Base-by-base conservation (phyloP, 2,113 vertebrate species). In the Onychorhynchus coronatus region DNA sequence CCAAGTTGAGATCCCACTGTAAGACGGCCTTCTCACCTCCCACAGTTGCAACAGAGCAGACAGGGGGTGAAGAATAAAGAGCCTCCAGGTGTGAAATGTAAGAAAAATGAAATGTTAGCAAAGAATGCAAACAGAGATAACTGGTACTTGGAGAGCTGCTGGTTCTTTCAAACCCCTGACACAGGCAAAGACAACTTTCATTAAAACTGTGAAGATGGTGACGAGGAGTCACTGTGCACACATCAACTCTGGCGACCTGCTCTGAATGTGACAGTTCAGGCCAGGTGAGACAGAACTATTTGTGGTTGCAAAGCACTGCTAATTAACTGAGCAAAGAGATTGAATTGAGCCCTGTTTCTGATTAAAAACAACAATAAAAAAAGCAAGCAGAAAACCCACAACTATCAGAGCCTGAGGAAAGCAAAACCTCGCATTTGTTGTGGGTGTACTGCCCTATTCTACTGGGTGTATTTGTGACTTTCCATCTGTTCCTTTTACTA, bases 101-200 rank as follows among this genome's bases (percentile, higher is more conserved):
- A 80, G 82, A 94, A 91, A 95, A 95, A 85, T 41, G 0, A 88
- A 83, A 90, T 9, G 41, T 71, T 44, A 82, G 53, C 49, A 66
- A 93, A 72, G 78, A 95, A 94, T 49, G 71, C 59, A 91, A 92
- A 88, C 89, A 91, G 56, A 81, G 76, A 39, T 56, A 91, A 80
- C 80, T 56, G 37, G 41, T 79, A 72, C 66, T 61, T 72, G 77
- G 70, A 75, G 33, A 95, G 52, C 52, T 44, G 53, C 30, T 75
- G 14, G 52, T 37, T 89, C 63, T 58, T 92, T 70, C 68, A 95
- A 89, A 86, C 35, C 49, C 70, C 63, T 62, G 42, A 88, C 37
- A 80, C 20, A 6, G 0, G 2, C 72, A 42, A 90, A 88, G 55
- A 49, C 37, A 83, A 70, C n/a, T 55, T 79, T 85, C 37, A 33